These are phyloP conservation scores for Aleiodes alternator DNA, from an alignment of 2,888 invertebrate genomes.

Conservation along the genomic window DNA sequence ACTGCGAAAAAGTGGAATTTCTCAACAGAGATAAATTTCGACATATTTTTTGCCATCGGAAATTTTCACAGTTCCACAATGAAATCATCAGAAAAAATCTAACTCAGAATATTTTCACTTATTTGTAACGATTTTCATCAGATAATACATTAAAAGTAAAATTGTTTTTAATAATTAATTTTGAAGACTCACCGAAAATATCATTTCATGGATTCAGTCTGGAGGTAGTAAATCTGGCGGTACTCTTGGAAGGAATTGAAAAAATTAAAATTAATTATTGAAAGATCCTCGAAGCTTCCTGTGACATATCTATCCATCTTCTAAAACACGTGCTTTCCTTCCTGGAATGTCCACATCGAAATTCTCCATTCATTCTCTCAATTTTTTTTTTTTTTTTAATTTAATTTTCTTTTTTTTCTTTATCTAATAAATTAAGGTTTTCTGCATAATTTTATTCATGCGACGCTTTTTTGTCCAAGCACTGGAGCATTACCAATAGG, in stretches of 20 bases:
- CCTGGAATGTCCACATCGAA: neutral
- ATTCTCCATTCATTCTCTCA: neutral
- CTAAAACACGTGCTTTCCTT: too few relatives aligned
- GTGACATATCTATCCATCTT: too few relatives aligned
- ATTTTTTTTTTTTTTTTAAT: neutral
- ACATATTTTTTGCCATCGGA: too few relatives aligned
- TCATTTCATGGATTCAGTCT: neutral
- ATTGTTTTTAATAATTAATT: too few relatives aligned
- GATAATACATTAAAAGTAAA: too few relatives aligned
- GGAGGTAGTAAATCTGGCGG: neutral
- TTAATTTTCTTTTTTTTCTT: neutral
- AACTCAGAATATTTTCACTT: too few relatives aligned
- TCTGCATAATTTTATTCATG: slow-evolving; percentile 9
- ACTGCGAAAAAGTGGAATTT: too few relatives aligned
- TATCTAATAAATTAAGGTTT: neutral
- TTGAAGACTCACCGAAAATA: neutral
- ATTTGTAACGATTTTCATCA: too few relatives aligned
- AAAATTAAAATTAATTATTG: neutral
- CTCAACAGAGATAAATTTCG: too few relatives aligned
- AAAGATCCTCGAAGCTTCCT: too few relatives aligned
- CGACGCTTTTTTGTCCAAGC: slow-evolving; percentile 11
- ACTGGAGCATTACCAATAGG: slow-evolving; percentile 77
- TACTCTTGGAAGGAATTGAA: neutral
- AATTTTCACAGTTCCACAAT: too few relatives aligned
- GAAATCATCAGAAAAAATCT: too few relatives aligned